Conservation (phyloP, 2,113 vertebrate genomes). For the Camelus bactrianus region DNA sequence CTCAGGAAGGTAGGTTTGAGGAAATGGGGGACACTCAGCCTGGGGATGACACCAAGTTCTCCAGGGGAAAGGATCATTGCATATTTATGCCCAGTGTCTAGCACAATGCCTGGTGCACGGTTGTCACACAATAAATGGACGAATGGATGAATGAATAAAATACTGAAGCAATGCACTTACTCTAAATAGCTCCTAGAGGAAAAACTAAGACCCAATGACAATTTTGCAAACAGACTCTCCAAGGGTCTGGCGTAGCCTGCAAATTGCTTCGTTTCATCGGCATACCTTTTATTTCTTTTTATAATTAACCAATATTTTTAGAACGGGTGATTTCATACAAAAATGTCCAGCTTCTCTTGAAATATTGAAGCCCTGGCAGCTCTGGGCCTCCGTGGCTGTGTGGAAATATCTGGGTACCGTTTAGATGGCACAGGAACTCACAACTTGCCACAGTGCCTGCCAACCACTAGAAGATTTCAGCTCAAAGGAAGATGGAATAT, state of each 20-base stretch:
- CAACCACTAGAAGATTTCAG: neutral
- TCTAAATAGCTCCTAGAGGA: neutral
- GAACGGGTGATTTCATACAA: neutral
- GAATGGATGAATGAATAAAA: neutral
- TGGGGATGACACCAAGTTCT: neutral
- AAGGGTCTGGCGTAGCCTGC: neutral
- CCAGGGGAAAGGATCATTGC: neutral
- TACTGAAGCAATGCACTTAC: neutral
- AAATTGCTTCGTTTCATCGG: neutral
- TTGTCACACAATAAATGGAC: neutral
- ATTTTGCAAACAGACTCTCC: neutral
- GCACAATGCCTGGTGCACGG: neutral
- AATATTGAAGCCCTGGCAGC: neutral
- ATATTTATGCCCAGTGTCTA: neutral
- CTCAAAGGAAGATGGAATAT: neutral
- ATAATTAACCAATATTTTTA: neutral
- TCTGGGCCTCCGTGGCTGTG: neutral
- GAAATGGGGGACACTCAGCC: neutral
- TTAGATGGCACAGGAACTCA: neutral
- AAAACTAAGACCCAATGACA: neutral
- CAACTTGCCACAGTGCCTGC: neutral
- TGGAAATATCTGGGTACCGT: neutral
- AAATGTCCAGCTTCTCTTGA: neutral
- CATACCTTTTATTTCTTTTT: neutral
- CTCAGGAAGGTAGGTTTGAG: neutral